Evolutionary conservation across 1,140 invertebrate species (phyloP).

Genomic region (Pectinophora gossypiella): DNA sequence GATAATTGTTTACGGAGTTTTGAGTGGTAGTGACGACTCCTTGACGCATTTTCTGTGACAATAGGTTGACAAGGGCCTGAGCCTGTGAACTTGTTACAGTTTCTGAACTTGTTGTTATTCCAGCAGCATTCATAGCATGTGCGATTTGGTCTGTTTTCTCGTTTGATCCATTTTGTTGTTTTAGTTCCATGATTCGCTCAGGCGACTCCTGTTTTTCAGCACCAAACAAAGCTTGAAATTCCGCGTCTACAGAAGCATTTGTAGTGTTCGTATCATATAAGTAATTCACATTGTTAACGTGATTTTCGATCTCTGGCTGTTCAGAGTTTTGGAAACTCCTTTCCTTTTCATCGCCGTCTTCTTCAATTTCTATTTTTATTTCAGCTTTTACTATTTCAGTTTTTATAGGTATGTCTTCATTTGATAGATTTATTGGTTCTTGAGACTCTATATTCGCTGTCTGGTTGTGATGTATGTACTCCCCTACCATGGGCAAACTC

Average conservation of each 20-base stretch:
- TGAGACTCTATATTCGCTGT: slow-evolving; percentile 24
- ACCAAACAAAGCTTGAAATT: slow-evolving; percentile 21
- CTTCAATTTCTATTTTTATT: slow-evolving; percentile 49
- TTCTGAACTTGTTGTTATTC: slow-evolving; percentile 48
- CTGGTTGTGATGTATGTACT: slow-evolving; percentile 40
- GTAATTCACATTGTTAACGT: slow-evolving; percentile 40
- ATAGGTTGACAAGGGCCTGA: slow-evolving; percentile 47
- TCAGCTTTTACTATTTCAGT: slow-evolving; percentile 40
- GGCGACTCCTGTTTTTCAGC: slow-evolving; percentile 17
- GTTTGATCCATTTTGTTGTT: slow-evolving; percentile 35
- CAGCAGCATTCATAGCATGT: slow-evolving; percentile 62
- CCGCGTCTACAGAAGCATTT: slow-evolving; percentile 12
- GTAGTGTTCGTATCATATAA: slow-evolving; percentile 34
- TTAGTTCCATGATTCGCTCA: slow-evolving; percentile 18
- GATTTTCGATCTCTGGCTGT: slow-evolving; percentile 25
- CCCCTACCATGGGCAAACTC: slow-evolving; percentile 44
- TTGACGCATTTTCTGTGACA: slow-evolving; percentile 51
- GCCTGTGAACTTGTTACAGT: slow-evolving; percentile 34
- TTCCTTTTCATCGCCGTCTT: slow-evolving; percentile 41
- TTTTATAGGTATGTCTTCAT: slow-evolving; percentile 45
- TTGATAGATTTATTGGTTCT: slow-evolving; percentile 27
- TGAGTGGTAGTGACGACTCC: slow-evolving; percentile 24
- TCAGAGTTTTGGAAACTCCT: slow-evolving; percentile 32
- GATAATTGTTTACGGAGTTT: slow-evolving; percentile 41
- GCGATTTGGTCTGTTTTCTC: slow-evolving; percentile 66